Evolutionary conservation across 2,113 vertebrate species (phyloP).

Genomic region (Erpornis zantholeuca): DNA sequence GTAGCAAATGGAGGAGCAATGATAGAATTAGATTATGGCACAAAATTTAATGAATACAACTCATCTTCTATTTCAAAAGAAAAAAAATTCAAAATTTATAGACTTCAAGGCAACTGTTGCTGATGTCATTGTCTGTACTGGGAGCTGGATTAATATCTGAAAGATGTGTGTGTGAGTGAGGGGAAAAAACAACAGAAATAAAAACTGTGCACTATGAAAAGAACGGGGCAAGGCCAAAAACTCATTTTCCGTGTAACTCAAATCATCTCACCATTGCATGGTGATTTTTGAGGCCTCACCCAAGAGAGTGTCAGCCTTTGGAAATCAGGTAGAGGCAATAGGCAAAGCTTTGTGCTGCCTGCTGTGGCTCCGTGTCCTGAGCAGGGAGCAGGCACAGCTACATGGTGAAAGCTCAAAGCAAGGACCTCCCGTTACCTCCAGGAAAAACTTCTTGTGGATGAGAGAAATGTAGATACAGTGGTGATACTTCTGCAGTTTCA

Average conservation of each 20-base stretch:
- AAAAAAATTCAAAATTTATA: not conserved
- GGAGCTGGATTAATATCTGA: not conserved
- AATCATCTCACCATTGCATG: rapidly evolving
- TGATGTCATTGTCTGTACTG: not conserved
- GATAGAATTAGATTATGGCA: not conserved
- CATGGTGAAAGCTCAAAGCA: not conserved
- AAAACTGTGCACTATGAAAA: not conserved
- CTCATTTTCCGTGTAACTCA: rapidly evolving
- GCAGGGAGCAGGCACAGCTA: not conserved
- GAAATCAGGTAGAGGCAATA: not conserved
- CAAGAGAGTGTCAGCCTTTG: not conserved
- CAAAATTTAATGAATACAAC: not conserved
- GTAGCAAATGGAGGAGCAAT: not conserved
- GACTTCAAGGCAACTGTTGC: not conserved
- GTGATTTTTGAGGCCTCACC: not conserved
- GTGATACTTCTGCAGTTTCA: not conserved
- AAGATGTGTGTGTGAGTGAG: not conserved
- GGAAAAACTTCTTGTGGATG: not conserved
- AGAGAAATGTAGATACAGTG: not conserved
- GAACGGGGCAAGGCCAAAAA: rapidly evolving
- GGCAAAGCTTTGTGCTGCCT: not conserved
- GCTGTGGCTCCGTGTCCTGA: not conserved
- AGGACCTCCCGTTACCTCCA: not conserved
- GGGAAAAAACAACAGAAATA: not conserved
- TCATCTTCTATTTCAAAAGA: not conserved